phyloP scores from a whole-genome alignment of 1,140 invertebrate genomes.

The Augochlora pura region DNA sequence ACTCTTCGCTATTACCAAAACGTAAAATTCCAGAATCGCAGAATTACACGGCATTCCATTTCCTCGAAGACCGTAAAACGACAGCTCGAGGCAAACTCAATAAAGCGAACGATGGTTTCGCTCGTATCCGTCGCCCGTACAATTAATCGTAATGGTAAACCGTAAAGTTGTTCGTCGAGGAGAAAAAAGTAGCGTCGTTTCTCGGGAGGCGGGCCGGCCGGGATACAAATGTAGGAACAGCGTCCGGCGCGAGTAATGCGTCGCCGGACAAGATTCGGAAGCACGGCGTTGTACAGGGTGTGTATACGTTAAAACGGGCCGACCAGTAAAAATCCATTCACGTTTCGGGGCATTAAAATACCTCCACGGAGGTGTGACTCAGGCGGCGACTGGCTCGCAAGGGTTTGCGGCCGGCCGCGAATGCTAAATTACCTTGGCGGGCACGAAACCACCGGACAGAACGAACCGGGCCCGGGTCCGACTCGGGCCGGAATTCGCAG shows the following conservation, averaged over 20 bases:
- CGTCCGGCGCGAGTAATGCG: background rate
- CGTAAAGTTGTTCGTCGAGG: background rate
- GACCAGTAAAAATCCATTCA: constrained; percentile 31
- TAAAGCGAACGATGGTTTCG: too few species aligned
- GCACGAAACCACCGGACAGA: constrained; percentile 17
- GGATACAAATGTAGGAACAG: constrained; percentile 18
- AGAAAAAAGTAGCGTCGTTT: background rate
- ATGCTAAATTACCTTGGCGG: constrained; percentile 29
- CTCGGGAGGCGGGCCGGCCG: too few species aligned
- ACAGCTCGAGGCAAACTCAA: too few species aligned
- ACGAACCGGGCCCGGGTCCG: too few species aligned
- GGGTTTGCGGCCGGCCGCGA: constrained; percentile 26
- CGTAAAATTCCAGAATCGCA: too few species aligned
- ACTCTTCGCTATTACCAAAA: too few species aligned
- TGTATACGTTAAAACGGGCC: constrained; percentile 2
- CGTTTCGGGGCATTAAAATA: constrained; percentile 27
- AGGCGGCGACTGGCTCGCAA: background rate
- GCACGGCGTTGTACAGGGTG: background rate
- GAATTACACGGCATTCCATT: too few species aligned
- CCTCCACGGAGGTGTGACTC: constrained; percentile 11
- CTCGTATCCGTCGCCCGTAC: background rate
- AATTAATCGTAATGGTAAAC: constrained; percentile 21
- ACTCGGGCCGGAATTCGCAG: constrained; percentile 40
- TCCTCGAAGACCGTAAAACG: too few species aligned
- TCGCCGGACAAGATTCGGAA: constrained; percentile 1